These are phyloP conservation scores for Ips nitidus DNA, from an alignment of 1,140 invertebrate species.

Conservation along the genomic window DNA sequence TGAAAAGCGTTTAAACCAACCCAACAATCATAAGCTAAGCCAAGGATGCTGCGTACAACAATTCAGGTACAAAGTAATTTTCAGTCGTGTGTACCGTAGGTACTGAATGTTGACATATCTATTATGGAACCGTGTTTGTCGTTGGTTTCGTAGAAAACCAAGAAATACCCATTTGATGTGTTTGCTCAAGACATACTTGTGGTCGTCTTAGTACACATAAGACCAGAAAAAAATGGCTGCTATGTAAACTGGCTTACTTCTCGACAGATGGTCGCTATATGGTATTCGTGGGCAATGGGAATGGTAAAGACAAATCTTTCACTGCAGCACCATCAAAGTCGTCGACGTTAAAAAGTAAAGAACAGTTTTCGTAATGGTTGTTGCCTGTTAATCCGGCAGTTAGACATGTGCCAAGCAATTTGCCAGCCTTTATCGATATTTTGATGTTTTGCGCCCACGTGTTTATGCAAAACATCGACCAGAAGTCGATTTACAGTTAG, in stretches of 20 bases:
- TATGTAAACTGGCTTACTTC: background rate
- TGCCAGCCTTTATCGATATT: slow-evolving; percentile 20
- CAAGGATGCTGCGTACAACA: background rate
- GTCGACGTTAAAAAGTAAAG: background rate
- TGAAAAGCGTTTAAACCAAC: too few species aligned
- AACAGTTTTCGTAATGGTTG: background rate
- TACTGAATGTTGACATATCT: slow-evolving; percentile 19
- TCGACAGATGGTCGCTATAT: background rate
- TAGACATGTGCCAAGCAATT: slow-evolving; percentile 16
- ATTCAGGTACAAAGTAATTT: slow-evolving; percentile 6
- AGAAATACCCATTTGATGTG: slow-evolving; percentile 29
- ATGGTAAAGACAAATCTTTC: background rate
- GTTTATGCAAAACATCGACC: slow-evolving; percentile 16
- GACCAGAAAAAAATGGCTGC: slow-evolving; percentile 13
- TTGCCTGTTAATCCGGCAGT: slow-evolving; percentile 5
- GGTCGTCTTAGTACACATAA: slow-evolving; percentile 3
- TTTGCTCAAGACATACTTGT: slow-evolving; percentile 34
- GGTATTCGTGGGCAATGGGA: background rate
- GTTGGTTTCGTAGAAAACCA: slow-evolving; percentile 30
- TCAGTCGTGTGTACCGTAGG: slow-evolving; percentile 4
- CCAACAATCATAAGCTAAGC: background rate
- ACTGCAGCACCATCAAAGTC: background rate
- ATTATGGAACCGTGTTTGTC: slow-evolving; percentile 24
- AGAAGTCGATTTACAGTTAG: slow-evolving; percentile 27
- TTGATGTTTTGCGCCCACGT: slow-evolving; percentile 15